A percentile compares a stretch with the other conserved stretches of the same genome.
These are phyloP conservation scores for Oryctolagus cuniculus DNA, from an alignment of 2,113 vertebrate species.

Conservation along the genomic window mOryCun1.1 NC_091451.1:31769501-31770000, in stretches of 20 bases:
- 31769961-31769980: background rate
- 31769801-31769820: background rate
- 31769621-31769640: constrained; percentile 7
- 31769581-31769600: constrained; percentile 30
- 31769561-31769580: constrained; percentile 44
- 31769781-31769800: background rate
- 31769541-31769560: background rate
- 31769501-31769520: background rate
- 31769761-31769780: background rate
- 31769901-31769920: background rate
- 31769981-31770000: background rate
- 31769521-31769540: background rate
- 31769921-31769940: background rate
- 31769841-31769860: background rate
- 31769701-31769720: background rate
- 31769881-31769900: background rate
- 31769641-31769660: constrained; percentile 14
- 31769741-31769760: background rate
- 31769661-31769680: background rate
- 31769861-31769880: background rate
- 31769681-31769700: background rate
- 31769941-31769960: background rate
- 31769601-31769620: constrained; percentile 28
- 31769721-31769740: background rate
- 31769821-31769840: background rate